phyloP scores from a whole-genome alignment of 2,888 invertebrate species.

The Nomada ruficornis region DNA sequence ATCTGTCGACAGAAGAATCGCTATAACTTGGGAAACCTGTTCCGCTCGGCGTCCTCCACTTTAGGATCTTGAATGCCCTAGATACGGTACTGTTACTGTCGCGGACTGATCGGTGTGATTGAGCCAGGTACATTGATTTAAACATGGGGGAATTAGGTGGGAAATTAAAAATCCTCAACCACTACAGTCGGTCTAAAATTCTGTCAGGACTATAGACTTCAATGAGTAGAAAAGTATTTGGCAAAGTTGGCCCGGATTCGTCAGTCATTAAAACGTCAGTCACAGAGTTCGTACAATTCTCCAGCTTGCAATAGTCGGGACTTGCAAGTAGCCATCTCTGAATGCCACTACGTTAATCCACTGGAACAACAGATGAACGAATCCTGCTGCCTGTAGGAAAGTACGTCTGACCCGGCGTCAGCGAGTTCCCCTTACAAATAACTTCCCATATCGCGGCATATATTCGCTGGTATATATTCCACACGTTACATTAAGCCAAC shows the following conservation, averaged over 20 bases:
- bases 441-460: slow-evolving; percentile 30
- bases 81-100: too few species aligned
- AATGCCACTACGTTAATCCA: slow-evolving; percentile 18
- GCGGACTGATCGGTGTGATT: too few species aligned
- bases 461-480: slow-evolving; percentile 35
- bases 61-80: neutral
- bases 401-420: neutral
- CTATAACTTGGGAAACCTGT: slow-evolving; percentile 1
- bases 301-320: neutral
- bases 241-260: too few species aligned
- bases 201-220: too few species aligned
- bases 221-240: too few species aligned
- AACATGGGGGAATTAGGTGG: too few species aligned
- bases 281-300: too few species aligned
- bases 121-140: too few species aligned
- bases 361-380: neutral
- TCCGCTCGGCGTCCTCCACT: neutral
- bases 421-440: slow-evolving; percentile 17
- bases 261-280: too few species aligned
- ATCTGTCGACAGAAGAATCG: slow-evolving; percentile 3
- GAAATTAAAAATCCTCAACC: too few species aligned
- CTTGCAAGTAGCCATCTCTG: neutral
- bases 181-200: too few species aligned
- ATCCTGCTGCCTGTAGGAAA: neutral
- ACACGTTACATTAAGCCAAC: slow-evolving; percentile 60